phyloP scores from a whole-genome alignment of 1,140 invertebrate genomes.

The Phthorimaea operculella region DNA sequence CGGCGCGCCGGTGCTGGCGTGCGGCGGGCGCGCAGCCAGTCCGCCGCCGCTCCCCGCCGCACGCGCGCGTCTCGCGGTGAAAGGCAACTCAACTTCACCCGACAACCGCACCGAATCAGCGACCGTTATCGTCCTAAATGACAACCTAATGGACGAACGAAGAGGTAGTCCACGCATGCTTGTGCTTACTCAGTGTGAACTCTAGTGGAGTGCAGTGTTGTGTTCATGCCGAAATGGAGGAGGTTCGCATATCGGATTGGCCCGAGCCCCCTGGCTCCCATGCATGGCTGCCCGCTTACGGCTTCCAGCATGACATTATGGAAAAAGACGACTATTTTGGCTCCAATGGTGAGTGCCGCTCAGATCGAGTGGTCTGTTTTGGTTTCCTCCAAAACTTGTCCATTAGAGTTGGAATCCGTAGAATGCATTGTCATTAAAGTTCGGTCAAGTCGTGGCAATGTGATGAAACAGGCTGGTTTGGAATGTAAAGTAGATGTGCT shows the following conservation, averaged over 20 bases:
- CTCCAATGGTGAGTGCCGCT: conserved; percentile 66
- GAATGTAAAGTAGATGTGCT: conserved; percentile 12
- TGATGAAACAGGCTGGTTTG: conserved; percentile 15
- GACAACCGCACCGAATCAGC: conserved; percentile 9
- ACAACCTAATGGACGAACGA: conserved; percentile 58
- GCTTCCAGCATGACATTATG: conserved; percentile 71
- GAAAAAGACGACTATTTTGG: conserved; percentile 71
- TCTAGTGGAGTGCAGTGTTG: conserved; percentile 60
- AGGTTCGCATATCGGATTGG: conserved; percentile 73
- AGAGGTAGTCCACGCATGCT: conserved; percentile 57
- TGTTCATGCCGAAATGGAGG: conserved; percentile 67
- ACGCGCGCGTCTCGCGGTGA: conserved; percentile 25
- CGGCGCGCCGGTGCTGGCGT: conserved; percentile 28
- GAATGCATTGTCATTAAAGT: conserved; percentile 1
- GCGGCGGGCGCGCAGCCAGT: conserved; percentile 28
- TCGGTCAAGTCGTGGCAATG: conserved; percentile 8
- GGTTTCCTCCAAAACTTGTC: neutral
- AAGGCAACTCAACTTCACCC: conserved; percentile 10
- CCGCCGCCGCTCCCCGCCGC: conserved; percentile 40
- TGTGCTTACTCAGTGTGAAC: conserved; percentile 38
- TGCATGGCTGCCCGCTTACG: conserved; percentile 75
- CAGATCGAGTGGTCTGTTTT: neutral
- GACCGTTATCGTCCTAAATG: conserved; percentile 63
- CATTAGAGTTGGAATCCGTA: conserved; percentile 12
- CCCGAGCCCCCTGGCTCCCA: conserved; percentile 71